phyloP scores from a whole-genome alignment of 2,888 invertebrate species.

The Drosophila falleni region DNA sequence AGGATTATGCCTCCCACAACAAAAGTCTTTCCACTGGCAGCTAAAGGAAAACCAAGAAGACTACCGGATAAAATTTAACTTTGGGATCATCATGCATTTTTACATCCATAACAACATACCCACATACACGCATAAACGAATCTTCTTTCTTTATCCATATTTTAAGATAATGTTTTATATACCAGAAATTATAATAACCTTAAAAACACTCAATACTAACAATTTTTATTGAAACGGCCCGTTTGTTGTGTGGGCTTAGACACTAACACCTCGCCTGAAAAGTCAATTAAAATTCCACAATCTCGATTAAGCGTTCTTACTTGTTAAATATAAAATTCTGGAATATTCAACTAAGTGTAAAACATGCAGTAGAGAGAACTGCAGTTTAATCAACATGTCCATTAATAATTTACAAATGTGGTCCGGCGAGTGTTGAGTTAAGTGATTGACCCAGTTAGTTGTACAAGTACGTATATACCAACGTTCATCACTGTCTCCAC shows the following conservation, averaged over 20 bases:
- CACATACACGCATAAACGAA: too few relatives aligned
- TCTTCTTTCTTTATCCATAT: too few relatives aligned
- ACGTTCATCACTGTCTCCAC: slow-evolving; percentile 48
- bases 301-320: too few relatives aligned
- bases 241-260: too few relatives aligned
- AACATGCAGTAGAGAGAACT: not conserved
- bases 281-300: too few relatives aligned
- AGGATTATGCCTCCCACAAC: not conserved
- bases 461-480: slow-evolving; percentile 4
- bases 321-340: slow-evolving; percentile 13
- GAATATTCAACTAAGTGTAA: not conserved
- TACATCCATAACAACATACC: too few relatives aligned
- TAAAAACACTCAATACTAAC: too few relatives aligned
- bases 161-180: too few relatives aligned
- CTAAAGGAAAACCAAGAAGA: not conserved
- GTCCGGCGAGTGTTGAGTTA: slow-evolving; percentile 4
- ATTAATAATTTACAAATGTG: slow-evolving; percentile 17
- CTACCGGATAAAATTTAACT: not conserved
- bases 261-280: too few relatives aligned
- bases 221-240: too few relatives aligned
- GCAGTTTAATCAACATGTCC: slow-evolving; percentile 12
- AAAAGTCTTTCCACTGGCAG: too few relatives aligned
- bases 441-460: slow-evolving; percentile 42
- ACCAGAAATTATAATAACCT: too few relatives aligned
- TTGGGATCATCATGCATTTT: not conserved